Conservation (phyloP, 2,888 invertebrate genomes). For the Patella ulyssiponensis region DNA sequence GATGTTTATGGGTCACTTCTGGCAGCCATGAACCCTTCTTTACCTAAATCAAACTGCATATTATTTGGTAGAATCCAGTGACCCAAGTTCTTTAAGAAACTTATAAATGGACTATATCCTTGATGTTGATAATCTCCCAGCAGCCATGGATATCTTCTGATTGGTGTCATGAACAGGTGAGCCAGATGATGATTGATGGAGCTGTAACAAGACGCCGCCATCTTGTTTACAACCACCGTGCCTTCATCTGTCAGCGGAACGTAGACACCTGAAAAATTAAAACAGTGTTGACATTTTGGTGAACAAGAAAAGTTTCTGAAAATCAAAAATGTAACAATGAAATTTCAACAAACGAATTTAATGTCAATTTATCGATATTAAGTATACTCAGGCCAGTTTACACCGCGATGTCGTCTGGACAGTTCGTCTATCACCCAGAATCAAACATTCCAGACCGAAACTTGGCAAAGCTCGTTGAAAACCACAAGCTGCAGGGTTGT, state of each 20-base stretch:
- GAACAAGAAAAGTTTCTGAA: no score
- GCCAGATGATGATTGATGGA: conserved; percentile 43
- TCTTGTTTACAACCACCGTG: conserved; percentile 49
- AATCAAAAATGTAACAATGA: no score
- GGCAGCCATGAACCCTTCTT: no score
- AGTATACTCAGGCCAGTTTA: no score
- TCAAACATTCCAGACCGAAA: no score
- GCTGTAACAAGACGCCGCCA: conserved; percentile 52
- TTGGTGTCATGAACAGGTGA: conserved; percentile 37
- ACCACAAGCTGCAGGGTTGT: no score
- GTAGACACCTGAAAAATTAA: conserved; percentile 45
- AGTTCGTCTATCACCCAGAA: no score
- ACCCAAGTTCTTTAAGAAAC: conserved; percentile 16
- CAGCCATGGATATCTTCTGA: conserved; percentile 40
- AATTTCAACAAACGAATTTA: no score
- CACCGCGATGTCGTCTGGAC: no score
- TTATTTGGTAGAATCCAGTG: conserved; percentile 21
- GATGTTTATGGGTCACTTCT: no score
- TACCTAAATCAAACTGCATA: conserved; percentile 11
- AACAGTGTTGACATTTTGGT: not conserved
- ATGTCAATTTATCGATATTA: no score
- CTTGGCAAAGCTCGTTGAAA: no score
- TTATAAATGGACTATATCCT: conserved; percentile 21
- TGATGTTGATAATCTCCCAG: conserved; percentile 9
- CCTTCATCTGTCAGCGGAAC: conserved; percentile 53